These are phyloP conservation scores for Dichetophora obliterata DNA, from an alignment of 2,888 invertebrate genomes.

Conservation along the genomic window DNA sequence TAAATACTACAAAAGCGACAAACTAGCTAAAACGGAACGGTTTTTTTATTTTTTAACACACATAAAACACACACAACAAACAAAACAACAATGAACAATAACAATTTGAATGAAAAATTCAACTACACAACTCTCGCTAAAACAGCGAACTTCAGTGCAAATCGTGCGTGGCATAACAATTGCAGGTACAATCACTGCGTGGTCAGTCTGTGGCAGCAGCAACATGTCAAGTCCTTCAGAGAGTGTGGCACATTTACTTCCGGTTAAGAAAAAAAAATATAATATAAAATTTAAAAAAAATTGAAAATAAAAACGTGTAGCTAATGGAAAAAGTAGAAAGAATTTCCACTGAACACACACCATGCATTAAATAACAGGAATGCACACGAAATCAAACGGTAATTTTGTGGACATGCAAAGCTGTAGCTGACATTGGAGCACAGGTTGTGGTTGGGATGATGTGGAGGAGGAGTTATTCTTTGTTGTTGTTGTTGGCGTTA, in stretches of 20 bases:
- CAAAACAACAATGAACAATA: not conserved
- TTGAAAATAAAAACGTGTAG: constrained; percentile 10
- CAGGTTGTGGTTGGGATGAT: not conserved
- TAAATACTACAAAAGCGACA: constrained; percentile 16
- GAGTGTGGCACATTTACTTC: not conserved
- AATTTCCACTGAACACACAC: constrained; percentile 49
- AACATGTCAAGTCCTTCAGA: constrained; percentile 4
- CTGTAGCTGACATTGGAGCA: not conserved
- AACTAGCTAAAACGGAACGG: constrained; percentile 18
- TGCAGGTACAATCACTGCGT: constrained; percentile 19
- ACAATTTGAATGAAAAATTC: not conserved
- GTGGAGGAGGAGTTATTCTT: not conserved
- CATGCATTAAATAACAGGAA: constrained; percentile 60
- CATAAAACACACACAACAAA: not conserved
- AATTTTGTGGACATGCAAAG: constrained; percentile 51
- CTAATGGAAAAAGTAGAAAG: not conserved
- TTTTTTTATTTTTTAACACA: not conserved
- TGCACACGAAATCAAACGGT: constrained; percentile 52
- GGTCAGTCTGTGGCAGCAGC: constrained; percentile 11
- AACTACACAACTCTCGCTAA: constrained; percentile 8
- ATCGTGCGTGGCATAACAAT: constrained; percentile 46
- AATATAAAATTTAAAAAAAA: not conserved
- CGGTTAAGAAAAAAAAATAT: not conserved
- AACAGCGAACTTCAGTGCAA: constrained; percentile 32
- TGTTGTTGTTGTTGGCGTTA: not conserved